A percentile compares a stretch with the other conserved stretches of the same genome.
Conservation (phyloP, 1,140 invertebrate genomes). For the Marisa cornuarietis region DNA sequence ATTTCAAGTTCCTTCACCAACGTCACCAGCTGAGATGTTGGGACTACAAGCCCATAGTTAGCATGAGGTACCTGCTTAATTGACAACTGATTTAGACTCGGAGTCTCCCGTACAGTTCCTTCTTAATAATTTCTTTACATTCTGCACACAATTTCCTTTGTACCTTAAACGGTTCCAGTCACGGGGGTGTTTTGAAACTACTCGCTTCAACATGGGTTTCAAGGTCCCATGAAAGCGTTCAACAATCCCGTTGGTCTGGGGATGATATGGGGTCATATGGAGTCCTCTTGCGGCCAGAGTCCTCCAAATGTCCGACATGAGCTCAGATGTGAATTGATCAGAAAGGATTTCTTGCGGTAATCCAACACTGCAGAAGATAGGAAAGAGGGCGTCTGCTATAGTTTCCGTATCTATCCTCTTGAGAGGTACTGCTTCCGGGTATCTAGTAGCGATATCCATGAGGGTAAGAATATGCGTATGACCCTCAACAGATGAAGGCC, state of each 20-base stretch:
- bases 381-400: constrained; percentile 28
- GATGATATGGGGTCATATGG: constrained; percentile 28
- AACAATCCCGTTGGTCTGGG: constrained; percentile 32
- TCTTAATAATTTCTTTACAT: no score
- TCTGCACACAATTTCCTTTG: no score
- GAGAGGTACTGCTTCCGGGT: no score
- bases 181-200: constrained; percentile 43
- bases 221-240: constrained; percentile 54
- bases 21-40: no score
- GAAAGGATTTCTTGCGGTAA: constrained; percentile 53
- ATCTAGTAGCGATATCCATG: constrained; percentile 35
- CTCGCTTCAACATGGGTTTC: constrained; percentile 38
- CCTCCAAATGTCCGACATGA: constrained; percentile 27
- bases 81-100: no score
- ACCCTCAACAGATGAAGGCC: constrained; percentile 27
- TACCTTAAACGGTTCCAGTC: constrained; percentile 61
- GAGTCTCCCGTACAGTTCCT: no score
- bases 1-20: no score
- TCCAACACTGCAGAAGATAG: constrained; percentile 61
- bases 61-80: no score
- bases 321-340: constrained; percentile 35
- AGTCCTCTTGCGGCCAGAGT: constrained; percentile 33
- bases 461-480: constrained; percentile 40
- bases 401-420: no score
- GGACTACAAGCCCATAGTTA: no score